A percentile compares a stretch with the other conserved stretches of the same genome.
Evolutionary conservation across 2,113 vertebrate genomes (phyloP).

Genomic region (Ammodytes dubius): DNA sequence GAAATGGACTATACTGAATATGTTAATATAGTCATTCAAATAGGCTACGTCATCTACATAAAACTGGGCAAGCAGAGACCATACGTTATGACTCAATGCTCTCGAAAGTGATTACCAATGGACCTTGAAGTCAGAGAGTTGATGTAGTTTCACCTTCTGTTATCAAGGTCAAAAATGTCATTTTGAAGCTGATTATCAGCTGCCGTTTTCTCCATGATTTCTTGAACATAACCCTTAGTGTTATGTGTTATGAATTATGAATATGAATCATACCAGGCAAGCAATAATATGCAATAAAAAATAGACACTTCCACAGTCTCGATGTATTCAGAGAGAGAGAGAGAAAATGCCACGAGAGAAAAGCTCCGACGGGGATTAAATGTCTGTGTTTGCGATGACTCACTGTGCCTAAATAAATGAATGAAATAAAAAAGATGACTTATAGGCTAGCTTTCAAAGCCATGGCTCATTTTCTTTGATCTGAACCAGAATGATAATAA

Average conservation of each 20-base stretch:
- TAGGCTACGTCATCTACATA: background rate
- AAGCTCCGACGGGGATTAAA: background rate
- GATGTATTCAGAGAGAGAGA: background rate
- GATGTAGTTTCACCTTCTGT: no score
- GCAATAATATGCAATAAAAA: background rate
- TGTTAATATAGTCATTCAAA: background rate
- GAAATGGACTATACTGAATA: background rate
- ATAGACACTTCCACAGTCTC: background rate
- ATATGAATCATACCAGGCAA: background rate
- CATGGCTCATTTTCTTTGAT: conserved; percentile 4
- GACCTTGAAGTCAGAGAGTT: background rate
- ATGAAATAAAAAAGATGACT: background rate
- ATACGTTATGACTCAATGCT: background rate
- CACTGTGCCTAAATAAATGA: background rate
- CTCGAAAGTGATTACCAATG: background rate
- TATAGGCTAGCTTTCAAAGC: background rate
- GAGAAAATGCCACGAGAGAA: background rate
- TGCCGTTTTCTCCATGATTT: background rate
- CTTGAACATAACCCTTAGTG: background rate
- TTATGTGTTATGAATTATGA: background rate
- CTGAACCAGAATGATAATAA: background rate
- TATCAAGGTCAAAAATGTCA: background rate
- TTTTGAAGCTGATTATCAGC: background rate
- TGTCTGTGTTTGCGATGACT: background rate
- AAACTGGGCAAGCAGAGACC: background rate